Evolutionary conservation across 2,113 vertebrate species (phyloP), one percentile per base, ranked within the genome.

Genomic region (Bujurquina vittata): DNA sequence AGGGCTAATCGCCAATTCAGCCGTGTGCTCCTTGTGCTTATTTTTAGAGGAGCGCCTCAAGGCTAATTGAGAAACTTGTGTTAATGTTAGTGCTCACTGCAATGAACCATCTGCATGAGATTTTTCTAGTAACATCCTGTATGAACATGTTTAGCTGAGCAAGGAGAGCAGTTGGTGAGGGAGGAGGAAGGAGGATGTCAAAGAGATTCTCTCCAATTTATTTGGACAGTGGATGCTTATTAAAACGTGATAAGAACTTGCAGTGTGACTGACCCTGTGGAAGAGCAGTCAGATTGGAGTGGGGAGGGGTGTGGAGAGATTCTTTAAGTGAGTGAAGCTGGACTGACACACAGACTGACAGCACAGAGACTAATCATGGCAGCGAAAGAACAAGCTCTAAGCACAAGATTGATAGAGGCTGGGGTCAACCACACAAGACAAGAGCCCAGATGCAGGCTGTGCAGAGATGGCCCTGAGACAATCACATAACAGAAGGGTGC

Each of bases 1-100:
- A 75, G 74, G 87, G 93, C 74, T 87, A 89, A 93, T 91, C 59
- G 90, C 85, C 37, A 92, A 89, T 86, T 94, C 89, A 92, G 63
- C 91, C 84, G 73, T 88, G 87, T 43, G 81, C 80, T 84, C 84
- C 84, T 75, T 60, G 79, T 81, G 81, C 87, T 93, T 94, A 94
- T 95, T 94, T 95, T 90, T 93, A 91, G 91, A 87, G 86, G 62
- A 80, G 86, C 73, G 18, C 88, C 60, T 49, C 65, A 79, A 88
- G 88, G 79, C 87, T 87, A 83, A 84, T 86, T 5, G 65, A 60
- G 83, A 84, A 72, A 33, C 75, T 91, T 77, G 86, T 84, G 78
- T 86, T 80, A 86, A 90, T 90, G 88, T 84, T 91, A 87, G 83
- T 18, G 58, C 63, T 57, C 72, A 73, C 69, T 63, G 55, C 33